phyloP scores from a whole-genome alignment of 2,113 vertebrate species.

The Gambusia holbrooki region DNA sequence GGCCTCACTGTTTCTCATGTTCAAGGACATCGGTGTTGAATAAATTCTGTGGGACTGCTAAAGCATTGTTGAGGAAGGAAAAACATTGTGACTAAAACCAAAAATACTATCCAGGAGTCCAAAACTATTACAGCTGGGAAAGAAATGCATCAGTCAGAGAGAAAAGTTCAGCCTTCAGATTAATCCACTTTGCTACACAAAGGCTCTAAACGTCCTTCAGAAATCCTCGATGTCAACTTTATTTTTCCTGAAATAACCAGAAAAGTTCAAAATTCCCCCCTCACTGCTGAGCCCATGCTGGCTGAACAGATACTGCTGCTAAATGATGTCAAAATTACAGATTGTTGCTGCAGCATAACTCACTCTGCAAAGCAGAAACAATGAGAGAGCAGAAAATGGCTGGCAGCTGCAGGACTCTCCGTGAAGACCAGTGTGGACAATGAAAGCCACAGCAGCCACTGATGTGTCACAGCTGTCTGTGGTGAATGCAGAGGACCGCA shows the following conservation, averaged over 20 bases:
- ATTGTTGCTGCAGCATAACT: conserved; percentile 2
- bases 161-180: conserved; percentile 5
- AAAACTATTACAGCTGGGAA: background rate
- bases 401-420: conserved; percentile 32
- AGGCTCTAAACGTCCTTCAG: background rate
- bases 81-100: background rate
- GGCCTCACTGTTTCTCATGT: background rate
- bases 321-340: conserved; percentile 1
- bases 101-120: conserved; percentile 2
- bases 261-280: background rate
- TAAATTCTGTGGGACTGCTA: background rate
- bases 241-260: background rate
- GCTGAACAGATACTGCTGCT: background rate
- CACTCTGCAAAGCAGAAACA: conserved; percentile 1
- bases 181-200: conserved; percentile 3
- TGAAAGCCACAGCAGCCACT: background rate
- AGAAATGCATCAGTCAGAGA: background rate
- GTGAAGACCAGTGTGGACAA: conserved; percentile 34
- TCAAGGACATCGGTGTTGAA: background rate
- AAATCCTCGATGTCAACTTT: background rate
- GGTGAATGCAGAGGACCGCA: conserved; percentile 4
- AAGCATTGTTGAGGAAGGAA: background rate
- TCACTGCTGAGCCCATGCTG: background rate
- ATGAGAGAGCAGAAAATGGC: conserved; percentile 14
- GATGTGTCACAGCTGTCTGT: conserved; percentile 29